Percentiles rank a stretch among this genome's conserved stretches.
Conservation (phyloP, 2,888 invertebrate genomes). For the Heliconius erato region DNA sequence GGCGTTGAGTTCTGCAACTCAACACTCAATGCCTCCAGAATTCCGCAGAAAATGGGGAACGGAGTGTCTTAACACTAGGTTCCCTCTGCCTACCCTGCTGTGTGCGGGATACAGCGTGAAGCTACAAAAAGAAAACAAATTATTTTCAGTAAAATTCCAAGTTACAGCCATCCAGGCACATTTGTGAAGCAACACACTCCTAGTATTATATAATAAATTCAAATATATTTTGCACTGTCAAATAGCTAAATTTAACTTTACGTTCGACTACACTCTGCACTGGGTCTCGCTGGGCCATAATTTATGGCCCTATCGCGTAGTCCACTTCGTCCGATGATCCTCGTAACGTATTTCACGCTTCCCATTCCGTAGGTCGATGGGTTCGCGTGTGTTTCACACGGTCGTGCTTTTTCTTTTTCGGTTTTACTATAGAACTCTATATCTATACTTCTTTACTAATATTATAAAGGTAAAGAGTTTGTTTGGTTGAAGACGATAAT, state of each 20-base stretch:
- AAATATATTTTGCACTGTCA: conserved; percentile 23
- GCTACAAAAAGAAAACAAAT: no score
- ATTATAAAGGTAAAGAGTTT: not conserved
- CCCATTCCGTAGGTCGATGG: conserved; percentile 24
- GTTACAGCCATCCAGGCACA: no score
- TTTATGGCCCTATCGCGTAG: conserved; percentile 41
- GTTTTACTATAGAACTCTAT: not conserved
- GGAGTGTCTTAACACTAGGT: no score
- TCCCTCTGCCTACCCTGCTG: no score
- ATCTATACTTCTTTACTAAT: not conserved
- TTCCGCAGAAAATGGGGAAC: no score
- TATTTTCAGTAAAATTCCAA: no score
- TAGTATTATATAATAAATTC: conserved; percentile 13
- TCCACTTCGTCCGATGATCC: conserved; percentile 40
- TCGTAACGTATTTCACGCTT: conserved; percentile 35
- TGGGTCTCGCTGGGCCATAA: conserved; percentile 37
- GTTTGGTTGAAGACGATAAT: no score
- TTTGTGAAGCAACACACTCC: not conserved
- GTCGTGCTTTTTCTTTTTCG: not conserved
- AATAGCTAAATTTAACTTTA: conserved; percentile 29
- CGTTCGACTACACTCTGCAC: conserved; percentile 27
- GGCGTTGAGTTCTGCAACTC: no score
- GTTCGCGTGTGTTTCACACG: conserved; percentile 19
- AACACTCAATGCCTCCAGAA: no score
- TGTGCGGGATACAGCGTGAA: no score